Evolutionary conservation across 2,113 vertebrate genomes (phyloP), one percentile per base, ranked within the genome.

Genomic region (Thalassarche chlororhynchos): DNA sequence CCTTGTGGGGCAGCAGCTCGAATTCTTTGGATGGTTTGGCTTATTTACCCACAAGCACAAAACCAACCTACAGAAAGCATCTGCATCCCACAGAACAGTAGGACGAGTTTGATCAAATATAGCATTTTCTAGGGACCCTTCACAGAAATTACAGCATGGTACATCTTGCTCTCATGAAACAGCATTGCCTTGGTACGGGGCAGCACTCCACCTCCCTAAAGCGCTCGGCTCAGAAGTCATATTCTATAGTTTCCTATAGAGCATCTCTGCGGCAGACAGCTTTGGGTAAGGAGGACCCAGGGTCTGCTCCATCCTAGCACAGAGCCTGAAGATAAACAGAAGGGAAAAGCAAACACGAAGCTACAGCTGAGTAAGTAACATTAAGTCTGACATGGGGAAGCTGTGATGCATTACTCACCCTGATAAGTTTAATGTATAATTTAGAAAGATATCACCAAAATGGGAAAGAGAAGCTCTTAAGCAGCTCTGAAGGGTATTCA

Each of bases 381-480:
- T 97, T 86, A 94, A 92, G 94, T 79, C 95, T 97, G 98, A 97
- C 97, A 66, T 5, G 4, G 57, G 88, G 96, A 97, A 89, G 98
- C 98, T 95, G 97, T 34, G 96, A 97, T 97, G 98, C 94, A 97
- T 98, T 94, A 95, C 97, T 98, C 97, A 96, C 94, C 87, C 97
- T 94, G 97, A 76, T 96, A 96, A 95, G 97, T 97, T 98, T 97
- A 98, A 98, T 97, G 97, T 97, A 96, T 98, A 98, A 98, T 98
- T 98, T 98, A 98, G 98, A 97, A 98, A 98, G 96, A 95, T 96
- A 98, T 97, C 97, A 97, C 97, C 97, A 96, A 90, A 94, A 98
- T 79, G 95, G 97, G 97, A 92, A 74, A 90, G 96, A 96, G 98
- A 86, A 94, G 84, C 95, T 97, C 96, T 93, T 96, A 96, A 98